These are phyloP conservation scores for Dendrocincla tyrannina DNA, from an alignment of 2,797 vertebrate species.

Conservation along the genomic window DNA sequence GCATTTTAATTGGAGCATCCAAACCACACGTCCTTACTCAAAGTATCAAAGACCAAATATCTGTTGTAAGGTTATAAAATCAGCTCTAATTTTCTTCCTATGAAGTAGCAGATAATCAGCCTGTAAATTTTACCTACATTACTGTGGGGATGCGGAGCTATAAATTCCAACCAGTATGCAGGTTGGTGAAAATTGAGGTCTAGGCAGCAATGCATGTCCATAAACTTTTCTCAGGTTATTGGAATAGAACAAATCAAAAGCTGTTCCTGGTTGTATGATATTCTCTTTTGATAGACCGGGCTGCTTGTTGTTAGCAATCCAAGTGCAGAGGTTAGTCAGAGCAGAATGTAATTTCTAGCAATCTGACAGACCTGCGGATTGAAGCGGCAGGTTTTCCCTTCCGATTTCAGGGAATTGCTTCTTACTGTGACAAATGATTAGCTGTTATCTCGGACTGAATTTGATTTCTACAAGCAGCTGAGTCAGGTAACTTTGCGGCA, in stretches of 20 bases:
- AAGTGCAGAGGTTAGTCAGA: conserved; percentile 84
- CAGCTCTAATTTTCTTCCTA: conserved; percentile 79
- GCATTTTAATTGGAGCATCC: conserved; percentile 76
- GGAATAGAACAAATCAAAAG: conserved; percentile 84
- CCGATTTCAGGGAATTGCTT: conserved; percentile 97
- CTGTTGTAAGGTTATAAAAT: conserved; percentile 67
- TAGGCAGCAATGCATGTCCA: conserved; percentile 78
- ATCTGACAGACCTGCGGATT: conserved; percentile 91
- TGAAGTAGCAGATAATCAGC: conserved; percentile 76
- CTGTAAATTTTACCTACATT: conserved; percentile 80
- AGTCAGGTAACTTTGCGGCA: conserved; percentile 91
- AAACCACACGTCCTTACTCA: conserved; percentile 45
- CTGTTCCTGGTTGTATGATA: conserved; percentile 83
- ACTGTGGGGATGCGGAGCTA: conserved; percentile 55
- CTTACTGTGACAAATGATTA: conserved; percentile 98
- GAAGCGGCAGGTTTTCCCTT: conserved; percentile 90
- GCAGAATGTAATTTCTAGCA: conserved; percentile 94
- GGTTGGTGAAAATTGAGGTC: conserved; percentile 81
- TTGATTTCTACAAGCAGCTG: conserved; percentile 93
- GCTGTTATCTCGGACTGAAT: conserved; percentile 94
- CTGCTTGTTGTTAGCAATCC: conserved; percentile 87
- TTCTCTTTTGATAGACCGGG: conserved; percentile 86
- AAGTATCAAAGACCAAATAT: conserved; percentile 74
- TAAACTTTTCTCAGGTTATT: conserved; percentile 84
- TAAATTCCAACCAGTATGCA: conserved; percentile 79